Conservation (phyloP, 2,888 invertebrate genomes). For the Acrobasis consociella region DNA sequence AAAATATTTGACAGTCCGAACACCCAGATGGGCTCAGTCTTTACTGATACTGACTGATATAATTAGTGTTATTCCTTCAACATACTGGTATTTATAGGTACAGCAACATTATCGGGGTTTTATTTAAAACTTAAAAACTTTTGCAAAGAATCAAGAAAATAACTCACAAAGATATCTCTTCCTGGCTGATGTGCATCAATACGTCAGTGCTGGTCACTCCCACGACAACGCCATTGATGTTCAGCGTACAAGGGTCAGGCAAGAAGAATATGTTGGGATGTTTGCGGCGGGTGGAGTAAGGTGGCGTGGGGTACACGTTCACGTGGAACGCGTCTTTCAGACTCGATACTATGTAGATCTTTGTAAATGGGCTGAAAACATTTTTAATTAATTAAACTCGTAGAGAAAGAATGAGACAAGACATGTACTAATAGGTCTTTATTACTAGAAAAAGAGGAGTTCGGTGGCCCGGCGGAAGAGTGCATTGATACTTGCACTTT, state of each 20-base stretch:
- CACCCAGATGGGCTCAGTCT: no score
- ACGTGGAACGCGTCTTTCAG: constrained; percentile 90
- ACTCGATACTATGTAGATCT: constrained; percentile 90
- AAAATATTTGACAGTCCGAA: no score
- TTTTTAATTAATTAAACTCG: not conserved
- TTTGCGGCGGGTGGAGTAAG: constrained; percentile 83
- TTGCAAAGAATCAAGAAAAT: not conserved
- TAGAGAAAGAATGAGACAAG: no score
- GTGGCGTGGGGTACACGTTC: constrained; percentile 92
- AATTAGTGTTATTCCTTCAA: no score
- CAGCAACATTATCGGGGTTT: no score
- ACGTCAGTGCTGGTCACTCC: constrained; percentile 92
- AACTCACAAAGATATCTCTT: constrained; percentile 89
- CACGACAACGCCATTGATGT: constrained; percentile 89
- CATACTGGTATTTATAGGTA: no score
- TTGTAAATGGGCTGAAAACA: constrained; percentile 82
- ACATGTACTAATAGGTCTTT: no score
- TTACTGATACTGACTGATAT: no score
- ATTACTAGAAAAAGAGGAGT: no score
- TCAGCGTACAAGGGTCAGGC: constrained; percentile 91
- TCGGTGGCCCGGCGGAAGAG: no score
- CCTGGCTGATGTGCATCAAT: constrained; percentile 90
- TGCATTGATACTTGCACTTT: no score
- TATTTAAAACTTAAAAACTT: not conserved
- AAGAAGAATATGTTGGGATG: constrained; percentile 86